phyloP scores from a whole-genome alignment of 2,888 invertebrate genomes.

The Tiliacea aurago region DNA sequence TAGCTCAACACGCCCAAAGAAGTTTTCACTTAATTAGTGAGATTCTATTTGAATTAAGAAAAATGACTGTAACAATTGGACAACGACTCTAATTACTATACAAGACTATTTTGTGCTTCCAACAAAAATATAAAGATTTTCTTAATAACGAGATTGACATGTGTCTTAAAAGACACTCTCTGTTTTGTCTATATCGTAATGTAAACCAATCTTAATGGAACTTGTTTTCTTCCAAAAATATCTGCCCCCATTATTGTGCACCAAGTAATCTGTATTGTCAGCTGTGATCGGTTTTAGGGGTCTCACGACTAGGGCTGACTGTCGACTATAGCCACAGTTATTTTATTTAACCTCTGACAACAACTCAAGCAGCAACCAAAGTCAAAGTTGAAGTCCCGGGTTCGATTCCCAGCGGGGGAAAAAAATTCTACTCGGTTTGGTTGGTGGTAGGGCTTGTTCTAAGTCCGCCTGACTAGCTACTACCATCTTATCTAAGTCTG shows the following conservation, averaged over 20 bases:
- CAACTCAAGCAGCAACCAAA: neutral
- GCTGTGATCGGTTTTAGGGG: constrained; percentile 48
- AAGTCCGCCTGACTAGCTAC: too few relatives aligned
- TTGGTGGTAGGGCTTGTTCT: too few relatives aligned
- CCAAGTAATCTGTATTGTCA: constrained; percentile 48
- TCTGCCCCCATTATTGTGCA: constrained; percentile 39
- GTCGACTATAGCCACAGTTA: too few relatives aligned
- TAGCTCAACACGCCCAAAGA: too few relatives aligned
- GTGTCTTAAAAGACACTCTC: neutral
- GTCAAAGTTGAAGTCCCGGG: too few relatives aligned
- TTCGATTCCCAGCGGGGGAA: too few relatives aligned
- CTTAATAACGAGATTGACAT: neutral
- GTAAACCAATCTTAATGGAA: constrained; percentile 33
- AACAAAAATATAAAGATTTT: constrained; percentile 6
- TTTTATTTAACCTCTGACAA: too few relatives aligned
- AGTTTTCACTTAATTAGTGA: neutral
- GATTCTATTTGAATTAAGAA: too few relatives aligned
- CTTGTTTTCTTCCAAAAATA: constrained; percentile 50
- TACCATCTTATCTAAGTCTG: too few relatives aligned
- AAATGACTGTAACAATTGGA: too few relatives aligned
- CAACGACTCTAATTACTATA: neutral
- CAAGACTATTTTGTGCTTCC: too few relatives aligned
- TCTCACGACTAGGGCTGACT: constrained; percentile 43
- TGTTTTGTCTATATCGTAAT: constrained; percentile 26
- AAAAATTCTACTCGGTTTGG: too few relatives aligned